Evolutionary conservation across 2,113 vertebrate species (phyloP).

Genomic region (Protobothrops flavoviridis): DNA sequence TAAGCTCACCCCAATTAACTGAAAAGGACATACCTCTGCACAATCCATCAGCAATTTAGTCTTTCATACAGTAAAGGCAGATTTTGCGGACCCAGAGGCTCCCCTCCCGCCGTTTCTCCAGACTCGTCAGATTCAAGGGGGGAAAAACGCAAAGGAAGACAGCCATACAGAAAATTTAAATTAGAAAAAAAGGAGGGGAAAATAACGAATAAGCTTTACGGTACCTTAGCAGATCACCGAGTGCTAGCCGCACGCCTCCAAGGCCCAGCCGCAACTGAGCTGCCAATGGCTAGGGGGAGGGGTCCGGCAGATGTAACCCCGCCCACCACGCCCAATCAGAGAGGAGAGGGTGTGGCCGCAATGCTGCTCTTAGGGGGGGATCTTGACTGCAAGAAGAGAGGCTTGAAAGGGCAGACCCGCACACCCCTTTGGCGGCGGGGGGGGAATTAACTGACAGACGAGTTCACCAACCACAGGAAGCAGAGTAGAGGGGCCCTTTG

Average conservation of each 20-base stretch:
- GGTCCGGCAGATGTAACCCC: neutral
- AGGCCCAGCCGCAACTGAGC: conserved; percentile 12
- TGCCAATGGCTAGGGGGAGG: neutral
- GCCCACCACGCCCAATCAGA: neutral
- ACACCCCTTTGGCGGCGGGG: neutral
- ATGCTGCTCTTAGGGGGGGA: neutral
- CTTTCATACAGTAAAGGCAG: neutral
- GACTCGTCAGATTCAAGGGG: neutral
- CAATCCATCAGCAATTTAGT: neutral
- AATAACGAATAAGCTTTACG: neutral
- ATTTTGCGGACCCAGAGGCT: neutral
- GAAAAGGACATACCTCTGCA: neutral
- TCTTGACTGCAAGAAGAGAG: neutral
- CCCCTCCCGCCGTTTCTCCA: neutral
- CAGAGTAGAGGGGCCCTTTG: neutral
- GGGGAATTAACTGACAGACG: neutral
- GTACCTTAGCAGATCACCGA: neutral
- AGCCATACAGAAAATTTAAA: neutral
- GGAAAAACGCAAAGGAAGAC: neutral
- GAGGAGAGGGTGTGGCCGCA: neutral
- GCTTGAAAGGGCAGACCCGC: neutral
- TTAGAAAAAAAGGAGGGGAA: no score
- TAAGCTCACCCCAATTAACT: neutral
- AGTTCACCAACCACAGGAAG: neutral
- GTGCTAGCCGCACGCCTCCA: neutral